Base-by-base conservation (phyloP, 2,888 invertebrate species). In the Cryptus viduatorius region DNA sequence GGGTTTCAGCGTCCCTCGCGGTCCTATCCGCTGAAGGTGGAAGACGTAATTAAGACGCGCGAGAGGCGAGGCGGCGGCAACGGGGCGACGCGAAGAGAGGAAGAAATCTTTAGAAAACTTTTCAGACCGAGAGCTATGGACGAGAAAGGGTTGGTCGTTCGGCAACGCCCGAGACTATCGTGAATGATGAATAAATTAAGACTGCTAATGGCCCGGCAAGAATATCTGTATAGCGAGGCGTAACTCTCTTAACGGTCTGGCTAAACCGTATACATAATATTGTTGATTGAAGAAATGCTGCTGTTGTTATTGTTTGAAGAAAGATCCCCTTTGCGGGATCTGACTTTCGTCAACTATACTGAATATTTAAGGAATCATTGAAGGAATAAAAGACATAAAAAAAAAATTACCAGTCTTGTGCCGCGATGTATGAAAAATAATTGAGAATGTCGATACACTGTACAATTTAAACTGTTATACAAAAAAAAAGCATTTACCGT, bases 131-230 rank as follows among this genome's bases (percentile, higher is more conserved):
- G 90, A 91, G 90, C 91, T 90, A 92, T 91, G 90, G 91, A 91
- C 90, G 89, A 88, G 86, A 88, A 91, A 91, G 92, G 92, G 92
- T 91, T 92, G 88, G 72, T 46, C 46, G 16, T 53, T 56, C n/a
- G 59, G 68, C 56, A 71, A 56, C 83, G 86, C 86, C 53, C 84
- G 59, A 19, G 24, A 67, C 81, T 71, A 72, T 79, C 83, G 88
- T 88, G 91, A 92, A 92, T 91, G 89, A 92, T 93, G 93, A 92
- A 93, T 93, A 93, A 93, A 93, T 93, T 92, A 93, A 90, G 87
- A 88, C 83, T 89, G 90, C 92, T 93, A 93, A 93, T 93, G 92
- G 92, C 82, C 81, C 89, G 88, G 73, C 68, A 42, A 16, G 44
- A 76, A 71, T 83, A 86, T 77, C 81, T 79, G 53, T 79, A 48